Evolutionary conservation across 2,113 vertebrate species (phyloP), one percentile per base, ranked within the genome.

Genomic region (Centropristis striata): DNA sequence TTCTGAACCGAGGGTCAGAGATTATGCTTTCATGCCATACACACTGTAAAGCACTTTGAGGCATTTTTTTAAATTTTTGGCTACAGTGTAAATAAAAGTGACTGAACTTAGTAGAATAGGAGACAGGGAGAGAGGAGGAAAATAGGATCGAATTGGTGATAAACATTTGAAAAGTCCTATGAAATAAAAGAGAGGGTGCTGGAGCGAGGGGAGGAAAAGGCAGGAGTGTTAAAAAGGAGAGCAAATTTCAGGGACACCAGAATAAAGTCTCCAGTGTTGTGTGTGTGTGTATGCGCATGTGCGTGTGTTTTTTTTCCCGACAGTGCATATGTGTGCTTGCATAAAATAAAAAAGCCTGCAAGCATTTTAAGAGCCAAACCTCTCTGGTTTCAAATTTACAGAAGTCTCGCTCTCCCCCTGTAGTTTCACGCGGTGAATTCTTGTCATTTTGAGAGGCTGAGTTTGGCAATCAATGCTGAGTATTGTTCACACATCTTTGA

Each of bases 401-500:
- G 53, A 79, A 60, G 54, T 75, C 39, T 66, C 50, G 4, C 64
- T 51, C 20, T 72, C 51, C 61, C 71, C 25, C 11, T 32, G 53
- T 37, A 71, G 28, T 84, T 63, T 71, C 71, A 85, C 20, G 44
- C 8, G 16, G 54, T 58, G 32, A 71, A 50, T 70, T 84, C n/a
- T 39, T 68, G 80, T 83, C 68, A 46, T 58, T 78, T 75, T 70
- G 44, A 7, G 20, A 39, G 42, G 25, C 60, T 54, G 55, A 60
- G 61, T 65, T 67, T 47, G 47, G 49, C 65, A 78, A 80, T 88
- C 72, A 75, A 25, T 55, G 51, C 36, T 32, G 60, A 63, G 61
- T 55, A 70, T 85, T 90, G 76, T 88, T 86, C 71, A 64, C 66
- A 64, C 70, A 60, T 71, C 71, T 82, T 36, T 71, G 80, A 66